These are phyloP conservation scores for Phataginus tricuspis DNA, from an alignment of 2,797 vertebrate genomes.

Conservation along the genomic window DNA sequence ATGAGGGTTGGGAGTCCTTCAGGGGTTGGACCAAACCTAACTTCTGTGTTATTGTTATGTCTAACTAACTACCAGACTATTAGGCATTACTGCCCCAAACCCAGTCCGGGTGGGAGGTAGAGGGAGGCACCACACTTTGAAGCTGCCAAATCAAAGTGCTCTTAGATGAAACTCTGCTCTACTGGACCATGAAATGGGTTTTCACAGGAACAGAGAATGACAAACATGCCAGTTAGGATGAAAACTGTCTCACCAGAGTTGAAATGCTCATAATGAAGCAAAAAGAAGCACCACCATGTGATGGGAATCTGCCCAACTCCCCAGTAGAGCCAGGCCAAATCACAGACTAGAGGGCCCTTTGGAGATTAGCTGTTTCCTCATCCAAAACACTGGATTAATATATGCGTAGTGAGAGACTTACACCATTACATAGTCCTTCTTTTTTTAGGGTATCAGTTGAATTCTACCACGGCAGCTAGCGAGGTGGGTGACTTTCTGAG, in stretches of 20 bases:
- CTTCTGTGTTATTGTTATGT: conserved; percentile 48
- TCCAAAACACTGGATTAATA: background rate
- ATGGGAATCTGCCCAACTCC: conserved; percentile 30
- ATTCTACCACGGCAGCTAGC: background rate
- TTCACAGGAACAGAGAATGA: conserved; percentile 70
- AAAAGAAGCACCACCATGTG: background rate
- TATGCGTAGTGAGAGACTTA: background rate
- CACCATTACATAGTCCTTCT: background rate
- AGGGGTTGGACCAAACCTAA: background rate
- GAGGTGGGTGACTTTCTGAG: background rate
- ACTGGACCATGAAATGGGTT: conserved; percentile 70
- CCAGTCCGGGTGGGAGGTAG: background rate
- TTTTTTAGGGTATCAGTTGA: background rate
- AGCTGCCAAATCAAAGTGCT: conserved; percentile 66
- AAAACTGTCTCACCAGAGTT: conserved; percentile 45
- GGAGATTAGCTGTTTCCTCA: background rate
- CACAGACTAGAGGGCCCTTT: background rate
- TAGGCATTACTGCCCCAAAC: conserved; percentile 53
- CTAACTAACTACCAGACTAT: conserved; percentile 61
- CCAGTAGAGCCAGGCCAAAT: background rate
- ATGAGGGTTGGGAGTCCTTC: background rate
- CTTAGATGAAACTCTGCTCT: conserved; percentile 69
- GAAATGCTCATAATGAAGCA: background rate
- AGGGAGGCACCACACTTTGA: conserved; percentile 62
- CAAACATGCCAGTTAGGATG: background rate